Conservation (phyloP, 2,797 vertebrate genomes). For the Rachycentron canadum region DNA sequence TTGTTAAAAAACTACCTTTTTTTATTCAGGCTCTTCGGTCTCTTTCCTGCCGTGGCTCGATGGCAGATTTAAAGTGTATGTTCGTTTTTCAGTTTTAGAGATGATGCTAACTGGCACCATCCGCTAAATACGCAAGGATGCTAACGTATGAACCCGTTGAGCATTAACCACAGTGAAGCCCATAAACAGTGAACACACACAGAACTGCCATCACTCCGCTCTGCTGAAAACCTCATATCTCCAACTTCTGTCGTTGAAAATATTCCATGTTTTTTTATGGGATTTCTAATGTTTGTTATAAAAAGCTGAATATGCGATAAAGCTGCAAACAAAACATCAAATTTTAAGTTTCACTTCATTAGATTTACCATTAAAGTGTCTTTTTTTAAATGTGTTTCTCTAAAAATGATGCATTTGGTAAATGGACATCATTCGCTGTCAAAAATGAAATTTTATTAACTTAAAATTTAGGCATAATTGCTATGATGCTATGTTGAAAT, state of each 20-base stretch:
- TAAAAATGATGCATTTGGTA: too few species aligned
- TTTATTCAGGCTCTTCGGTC: background rate
- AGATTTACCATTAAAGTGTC: too few species aligned
- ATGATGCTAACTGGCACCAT: slow-evolving; percentile 23
- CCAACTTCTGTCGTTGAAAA: background rate
- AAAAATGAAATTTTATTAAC: background rate
- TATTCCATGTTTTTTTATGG: background rate
- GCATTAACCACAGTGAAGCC: slow-evolving; percentile 42
- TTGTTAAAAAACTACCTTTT: too few species aligned
- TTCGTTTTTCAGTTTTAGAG: slow-evolving; percentile 14
- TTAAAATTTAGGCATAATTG: background rate
- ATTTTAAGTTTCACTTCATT: too few species aligned
- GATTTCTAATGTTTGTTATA: too few species aligned
- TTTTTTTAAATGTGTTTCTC: too few species aligned
- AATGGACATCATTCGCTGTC: too few species aligned
- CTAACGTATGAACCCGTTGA: slow-evolving; percentile 5
- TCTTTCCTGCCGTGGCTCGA: background rate
- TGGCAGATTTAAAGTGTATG: background rate
- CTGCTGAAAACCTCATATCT: slow-evolving; percentile 11
- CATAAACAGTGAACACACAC: slow-evolving; percentile 17
- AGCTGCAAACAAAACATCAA: background rate
- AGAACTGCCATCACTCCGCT: background rate
- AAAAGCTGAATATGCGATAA: background rate
- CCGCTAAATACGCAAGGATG: background rate
- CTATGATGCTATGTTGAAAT: background rate